A percentile compares a stretch with the other conserved stretches of the same genome.
Conservation (phyloP, 2,888 invertebrate species). For the Lydus trimaculatus region DNA sequence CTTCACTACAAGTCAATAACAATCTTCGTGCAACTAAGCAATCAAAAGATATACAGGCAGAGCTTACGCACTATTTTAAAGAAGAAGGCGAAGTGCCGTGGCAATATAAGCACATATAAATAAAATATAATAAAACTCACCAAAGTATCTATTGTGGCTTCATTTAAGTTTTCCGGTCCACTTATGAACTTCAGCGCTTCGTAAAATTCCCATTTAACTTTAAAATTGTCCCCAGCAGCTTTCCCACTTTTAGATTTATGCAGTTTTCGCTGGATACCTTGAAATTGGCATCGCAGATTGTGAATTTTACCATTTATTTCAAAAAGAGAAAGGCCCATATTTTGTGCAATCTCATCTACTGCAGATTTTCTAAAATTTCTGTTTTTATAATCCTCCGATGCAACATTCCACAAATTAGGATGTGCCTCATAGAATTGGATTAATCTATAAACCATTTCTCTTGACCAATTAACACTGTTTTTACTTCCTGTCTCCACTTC, state of each 20-base stretch:
- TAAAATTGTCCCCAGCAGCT: conserved; percentile 24
- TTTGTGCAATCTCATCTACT: conserved; percentile 20
- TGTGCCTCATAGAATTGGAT: conserved; percentile 23
- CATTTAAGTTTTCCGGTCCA: conserved; percentile 21
- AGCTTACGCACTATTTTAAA: conserved; percentile 27
- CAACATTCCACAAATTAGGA: conserved; percentile 27
- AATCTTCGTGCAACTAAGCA: conserved; percentile 16
- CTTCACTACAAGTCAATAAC: conserved; percentile 15
- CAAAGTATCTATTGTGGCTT: conserved; percentile 29
- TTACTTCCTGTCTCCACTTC: conserved; percentile 4
- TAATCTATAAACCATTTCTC: conserved; percentile 11
- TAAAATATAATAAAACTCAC: conserved; percentile 21
- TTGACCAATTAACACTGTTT: conserved; percentile 15
- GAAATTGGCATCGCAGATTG: conserved; percentile 30
- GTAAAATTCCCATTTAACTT: conserved; percentile 33
- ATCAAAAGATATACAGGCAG: conserved; percentile 24
- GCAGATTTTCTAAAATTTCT: conserved; percentile 22
- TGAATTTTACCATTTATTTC: conserved; percentile 30
- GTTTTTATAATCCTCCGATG: conserved; percentile 22
- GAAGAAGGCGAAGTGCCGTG: conserved; percentile 30
- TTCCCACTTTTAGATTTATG: conserved; percentile 31
- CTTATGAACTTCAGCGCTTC: conserved; percentile 28
- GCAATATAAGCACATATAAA: conserved; percentile 32
- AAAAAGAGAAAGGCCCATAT: conserved; percentile 16
- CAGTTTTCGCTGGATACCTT: conserved; percentile 23